Base-by-base conservation (phyloP, 2,113 vertebrate species). In the Ariopsis seemanni region DNA sequence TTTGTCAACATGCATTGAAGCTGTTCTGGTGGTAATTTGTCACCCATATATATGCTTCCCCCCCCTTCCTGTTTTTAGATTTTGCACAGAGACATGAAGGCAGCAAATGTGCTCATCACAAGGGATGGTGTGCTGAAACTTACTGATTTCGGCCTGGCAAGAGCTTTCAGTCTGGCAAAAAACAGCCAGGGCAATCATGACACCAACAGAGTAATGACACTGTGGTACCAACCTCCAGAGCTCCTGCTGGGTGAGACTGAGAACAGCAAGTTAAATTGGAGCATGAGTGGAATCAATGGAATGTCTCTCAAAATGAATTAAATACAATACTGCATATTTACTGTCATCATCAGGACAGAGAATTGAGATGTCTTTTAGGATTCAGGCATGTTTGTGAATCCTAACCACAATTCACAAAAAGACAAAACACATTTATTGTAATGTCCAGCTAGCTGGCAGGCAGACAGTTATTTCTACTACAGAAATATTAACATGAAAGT, bases 161-260 rank as follows among this genome's bases (percentile, higher is more conserved):
- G 98, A 88, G 98, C 98, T 55, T 99, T 99, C 92, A 99, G 98
- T 90, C 93, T 99, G 89, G 97, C 98, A 1, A 99, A 99, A 90
- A 99, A 99, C 92, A 99, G 98, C 92, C 98, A 99, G 92, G 98
- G 98, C 0, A 99, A 99, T 93, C 97, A 97, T 87, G 99, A 99
- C 90, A 99, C 98, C 90, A 99, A 99, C 93, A 96, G 98, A 0
- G 98, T 99, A 87, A 98, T 99, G 85, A 99, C 98, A 0, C 94
- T 99, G 75, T 99, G 98, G 98, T 99, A 99, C 87, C 93, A 98
- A 18, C 98, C 98, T 0, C 98, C 98, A 10, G 98, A 99, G 93
- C 96, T 99, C 71, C 95, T 99, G 88, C 93, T 99, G 67, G 98
- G 98, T 99, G 92, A 86, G 83, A 22, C 10, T 17, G 53, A 80